phyloP scores from a whole-genome alignment of 2,888 invertebrate species.

The Lasioglossum vierecki region DNA sequence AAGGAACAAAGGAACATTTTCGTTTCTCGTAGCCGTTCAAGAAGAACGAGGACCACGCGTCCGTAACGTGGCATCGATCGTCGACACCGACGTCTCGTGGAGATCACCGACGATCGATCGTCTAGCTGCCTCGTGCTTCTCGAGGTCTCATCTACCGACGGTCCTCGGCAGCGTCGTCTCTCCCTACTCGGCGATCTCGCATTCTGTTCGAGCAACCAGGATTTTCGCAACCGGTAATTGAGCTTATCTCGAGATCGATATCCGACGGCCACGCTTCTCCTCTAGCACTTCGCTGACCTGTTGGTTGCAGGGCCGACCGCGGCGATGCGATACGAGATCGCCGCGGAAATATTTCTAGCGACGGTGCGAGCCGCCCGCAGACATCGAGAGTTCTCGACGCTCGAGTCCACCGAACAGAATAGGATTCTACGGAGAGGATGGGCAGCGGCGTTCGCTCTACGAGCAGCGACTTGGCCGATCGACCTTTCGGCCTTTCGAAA shows the following conservation, averaged over 20 bases:
- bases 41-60: constrained; percentile 92
- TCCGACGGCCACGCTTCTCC: not conserved
- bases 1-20: not conserved
- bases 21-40: constrained; percentile 88
- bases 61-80: constrained; percentile 74
- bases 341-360: constrained; percentile 86
- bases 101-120: not conserved
- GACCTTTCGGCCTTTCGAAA: constrained; percentile 80
- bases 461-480: constrained; percentile 86
- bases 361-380: constrained; percentile 86
- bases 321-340: constrained; percentile 85
- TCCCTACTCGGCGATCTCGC: constrained; percentile 5
- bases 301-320: constrained; percentile 37
- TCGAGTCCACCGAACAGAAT: constrained; percentile 85
- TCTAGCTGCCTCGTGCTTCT: not conserved
- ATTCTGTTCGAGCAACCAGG: constrained; percentile 19
- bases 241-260: not conserved
- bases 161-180: not conserved
- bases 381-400: constrained; percentile 85
- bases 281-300: not conserved
- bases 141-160: not conserved
- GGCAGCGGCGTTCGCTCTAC: constrained; percentile 86
- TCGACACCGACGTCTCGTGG: constrained; percentile 51
- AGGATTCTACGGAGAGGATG: constrained; percentile 86
- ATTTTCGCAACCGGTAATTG: constrained; percentile 29